Base-by-base conservation (phyloP, 2,113 vertebrate genomes). In the Laticauda laticaudata region DNA sequence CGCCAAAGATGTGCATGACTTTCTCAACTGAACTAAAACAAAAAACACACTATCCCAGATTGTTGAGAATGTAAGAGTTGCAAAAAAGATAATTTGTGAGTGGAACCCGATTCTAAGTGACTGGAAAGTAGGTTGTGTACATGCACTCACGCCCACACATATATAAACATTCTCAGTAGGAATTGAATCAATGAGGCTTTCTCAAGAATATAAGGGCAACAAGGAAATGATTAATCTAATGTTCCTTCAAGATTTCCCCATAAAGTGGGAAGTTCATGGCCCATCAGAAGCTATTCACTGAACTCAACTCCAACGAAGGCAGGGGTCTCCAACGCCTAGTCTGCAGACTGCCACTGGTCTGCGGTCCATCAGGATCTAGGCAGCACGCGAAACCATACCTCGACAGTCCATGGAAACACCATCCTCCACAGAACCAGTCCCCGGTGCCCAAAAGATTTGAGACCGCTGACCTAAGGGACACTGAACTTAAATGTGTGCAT, bases 391-490 rank as follows among this genome's bases (percentile, higher is more conserved):
- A n/a, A 69, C 61, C 29, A n/a, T 69, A 5, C 12, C 29, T 5
- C 29, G 29, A 2, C 12, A 0, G 11, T 15, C 29, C 1, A 0
- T 3, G 1, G 12, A 15, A 69, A 69, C 14, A 4, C 11, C 2
- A 69, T n/a, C 61, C 4, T n/a, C 11, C 29, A 69, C 24, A 8
- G 61, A 69, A n/a, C 61, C 11, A 14, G 12, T 69, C 29, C 12
- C 61, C n/a, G 61, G 11, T 0, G 29, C 29, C 29, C 29, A 15
- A 64, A 64, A 69, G 26, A 69, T n/a, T n/a, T 29, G 26, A 29
- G 61, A 10, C 15, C 18, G 2, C 15, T 34, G 6, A 34, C n/a
- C 6, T 81, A 20, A 39, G 15, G n/a, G n/a, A 81, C 15, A 81
- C 2, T 39, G 69, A 39, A 20, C 12, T 48, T 34, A 39, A 23